These are phyloP conservation scores for Anisognathus igniventris DNA, from an alignment of 2,797 vertebrate genomes.

Conservation along the genomic window DNA sequence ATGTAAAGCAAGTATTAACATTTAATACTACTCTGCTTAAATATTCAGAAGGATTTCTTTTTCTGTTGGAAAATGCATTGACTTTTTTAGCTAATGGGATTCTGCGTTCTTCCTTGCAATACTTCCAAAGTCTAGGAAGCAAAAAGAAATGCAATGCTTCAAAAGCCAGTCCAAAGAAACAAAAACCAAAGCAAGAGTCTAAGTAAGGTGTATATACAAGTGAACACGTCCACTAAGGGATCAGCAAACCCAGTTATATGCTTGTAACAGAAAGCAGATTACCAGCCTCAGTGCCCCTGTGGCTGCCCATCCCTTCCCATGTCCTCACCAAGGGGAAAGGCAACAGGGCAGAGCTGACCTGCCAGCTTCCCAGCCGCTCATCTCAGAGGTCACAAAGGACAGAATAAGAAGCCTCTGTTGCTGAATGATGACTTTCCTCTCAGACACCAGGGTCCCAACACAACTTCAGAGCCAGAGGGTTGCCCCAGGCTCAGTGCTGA, in stretches of 20 bases:
- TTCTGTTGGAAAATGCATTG: neutral
- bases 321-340: neutral
- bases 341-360: neutral
- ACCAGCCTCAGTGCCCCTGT: neutral
- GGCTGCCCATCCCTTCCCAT: neutral
- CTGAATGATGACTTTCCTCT: neutral
- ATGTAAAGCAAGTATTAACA: constrained; percentile 8
- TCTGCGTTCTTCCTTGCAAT: neutral
- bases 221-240: neutral
- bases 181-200: neutral
- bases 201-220: neutral
- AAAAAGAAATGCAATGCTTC: neutral
- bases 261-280: neutral
- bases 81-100: neutral
- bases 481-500: neutral
- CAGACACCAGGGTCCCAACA: neutral
- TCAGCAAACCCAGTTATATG: neutral
- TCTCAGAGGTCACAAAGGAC: neutral
- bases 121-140: neutral
- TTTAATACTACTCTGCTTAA: constrained; percentile 7
- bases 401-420: neutral
- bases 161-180: neutral
- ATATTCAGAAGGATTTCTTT: constrained; percentile 1
- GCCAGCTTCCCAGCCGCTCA: neutral
- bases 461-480: neutral